Conservation (phyloP, 2,888 invertebrate genomes). For the Piscicola geometra region DNA sequence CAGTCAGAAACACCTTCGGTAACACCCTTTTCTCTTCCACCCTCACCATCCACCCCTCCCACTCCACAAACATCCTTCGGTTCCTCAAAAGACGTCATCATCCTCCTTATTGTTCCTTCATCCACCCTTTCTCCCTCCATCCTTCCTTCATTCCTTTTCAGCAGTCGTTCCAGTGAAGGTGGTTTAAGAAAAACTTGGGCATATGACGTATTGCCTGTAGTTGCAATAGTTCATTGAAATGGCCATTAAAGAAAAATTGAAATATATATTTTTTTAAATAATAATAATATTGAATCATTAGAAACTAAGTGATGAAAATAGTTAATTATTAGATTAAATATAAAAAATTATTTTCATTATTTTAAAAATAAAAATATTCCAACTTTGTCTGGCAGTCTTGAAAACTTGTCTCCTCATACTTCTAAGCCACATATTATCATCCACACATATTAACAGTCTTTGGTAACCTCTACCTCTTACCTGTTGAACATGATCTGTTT, state of each 20-base stretch:
- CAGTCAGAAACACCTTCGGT: not conserved
- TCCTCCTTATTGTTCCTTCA: not conserved
- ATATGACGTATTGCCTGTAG: too few relatives aligned
- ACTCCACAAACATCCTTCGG: not conserved
- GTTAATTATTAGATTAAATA: too few relatives aligned
- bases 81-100: slow-evolving; percentile 1
- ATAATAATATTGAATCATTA: too few relatives aligned
- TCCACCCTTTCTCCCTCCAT: not conserved
- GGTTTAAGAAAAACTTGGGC: not conserved
- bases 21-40: not conserved
- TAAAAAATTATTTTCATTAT: too few relatives aligned
- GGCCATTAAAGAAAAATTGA: too few relatives aligned
- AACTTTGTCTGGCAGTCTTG: slow-evolving; percentile 15
- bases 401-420: slow-evolving; percentile 28
- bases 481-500: not conserved
- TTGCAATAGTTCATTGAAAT: too few relatives aligned
- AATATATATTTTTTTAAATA: too few relatives aligned
- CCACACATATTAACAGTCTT: not conserved
- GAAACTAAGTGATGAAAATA: too few relatives aligned
- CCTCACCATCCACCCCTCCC: not conserved
- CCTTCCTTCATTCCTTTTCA: not conserved
- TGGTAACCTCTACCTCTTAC: too few relatives aligned
- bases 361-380: not conserved
- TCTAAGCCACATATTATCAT: slow-evolving; percentile 32
- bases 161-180: not conserved